Evolutionary conservation across 2,888 invertebrate genomes (phyloP), one percentile per base, ranked within the genome.

Genomic region (Hesperia comma): DNA sequence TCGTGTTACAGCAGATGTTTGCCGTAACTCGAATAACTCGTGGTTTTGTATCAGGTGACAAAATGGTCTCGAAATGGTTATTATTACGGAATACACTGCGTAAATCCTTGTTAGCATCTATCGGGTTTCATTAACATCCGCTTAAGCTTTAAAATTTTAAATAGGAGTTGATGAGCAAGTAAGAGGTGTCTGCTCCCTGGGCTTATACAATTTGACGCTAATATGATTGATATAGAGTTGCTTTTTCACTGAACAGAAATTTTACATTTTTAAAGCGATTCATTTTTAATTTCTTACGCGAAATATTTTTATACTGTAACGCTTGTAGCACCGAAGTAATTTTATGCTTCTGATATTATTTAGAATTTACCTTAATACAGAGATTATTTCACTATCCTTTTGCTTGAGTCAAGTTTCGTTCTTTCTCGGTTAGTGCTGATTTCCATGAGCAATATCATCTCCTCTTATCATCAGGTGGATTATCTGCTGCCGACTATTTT

Each of bases 1-100:
- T 57, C 46, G 32, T 60, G 32, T 64, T 40, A 51, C 57, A 58
- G 21, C 57, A 46, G 63, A 64, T 64, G 63, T 41, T 21, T 51
- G 17, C 57, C 15, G 57, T 58, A 41, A 57, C 32, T 41, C 8
- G 17, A 58, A 53, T 17, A 58, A n/a, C 17, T 58, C 41, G 63
- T 41, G 63, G 63, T 64, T 64, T 33, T 10, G 57, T 21, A 41
- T 58, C 63, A 32, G 41, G 8, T 58, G 51, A n/a, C 58, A 40
- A 21, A 63, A 26, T 40, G 57, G 21, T 46, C 56, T 26, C 15
- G 14, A 57, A 21, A 57, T 40, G 33, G 40, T 57, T 43, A 15
- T 21, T 40, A n/a, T 43, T 46, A 43, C 21, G 60, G 32, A 49
- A 33, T 49, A 60, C 32, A 41, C 10, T 17, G 43, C 10, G 46